These are phyloP conservation scores for Drosophila lowei DNA, from an alignment of 1,140 invertebrate genomes.

Conservation along the genomic window DNA sequence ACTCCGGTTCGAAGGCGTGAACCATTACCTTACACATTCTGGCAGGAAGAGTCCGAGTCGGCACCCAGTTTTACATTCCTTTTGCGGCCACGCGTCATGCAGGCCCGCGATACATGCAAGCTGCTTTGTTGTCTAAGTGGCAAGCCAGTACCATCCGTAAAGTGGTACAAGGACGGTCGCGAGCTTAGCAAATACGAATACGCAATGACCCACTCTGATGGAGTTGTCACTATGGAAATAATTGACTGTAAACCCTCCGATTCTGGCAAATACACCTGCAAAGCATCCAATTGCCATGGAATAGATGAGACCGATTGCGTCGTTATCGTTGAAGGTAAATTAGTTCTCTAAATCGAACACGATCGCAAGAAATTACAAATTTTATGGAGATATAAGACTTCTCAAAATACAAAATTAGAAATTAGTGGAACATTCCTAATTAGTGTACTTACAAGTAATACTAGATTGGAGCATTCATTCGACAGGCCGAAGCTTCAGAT, in stretches of 20 bases:
- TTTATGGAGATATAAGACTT: no score
- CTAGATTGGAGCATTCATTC: no score
- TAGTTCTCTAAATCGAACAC: background rate
- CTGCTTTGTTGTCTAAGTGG: constrained; percentile 98
- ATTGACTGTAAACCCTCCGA: constrained; percentile 96
- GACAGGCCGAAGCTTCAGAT: no score
- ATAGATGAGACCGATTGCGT: constrained; percentile 97
- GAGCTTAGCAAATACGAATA: constrained; percentile 96
- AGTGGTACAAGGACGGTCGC: constrained; percentile 96
- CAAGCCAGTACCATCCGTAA: constrained; percentile 95
- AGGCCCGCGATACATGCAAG: constrained; percentile 96
- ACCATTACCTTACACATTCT: constrained; percentile 89
- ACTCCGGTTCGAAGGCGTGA: constrained; percentile 89
- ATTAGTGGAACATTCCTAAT: no score
- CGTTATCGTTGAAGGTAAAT: constrained; percentile 97
- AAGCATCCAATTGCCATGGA: constrained; percentile 96
- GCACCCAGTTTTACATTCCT: constrained; percentile 98
- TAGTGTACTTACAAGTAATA: no score
- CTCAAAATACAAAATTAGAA: no score
- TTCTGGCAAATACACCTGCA: constrained; percentile 97
- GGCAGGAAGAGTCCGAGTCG: constrained; percentile 94
- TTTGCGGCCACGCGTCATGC: constrained; percentile 98
- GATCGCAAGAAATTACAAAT: no score
- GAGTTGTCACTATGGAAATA: constrained; percentile 98
- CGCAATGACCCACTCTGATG: constrained; percentile 93